Evolutionary conservation across 2,113 vertebrate genomes (phyloP), one percentile per base, ranked within the genome.

Genomic region (Brachypteracias leptosomus): DNA sequence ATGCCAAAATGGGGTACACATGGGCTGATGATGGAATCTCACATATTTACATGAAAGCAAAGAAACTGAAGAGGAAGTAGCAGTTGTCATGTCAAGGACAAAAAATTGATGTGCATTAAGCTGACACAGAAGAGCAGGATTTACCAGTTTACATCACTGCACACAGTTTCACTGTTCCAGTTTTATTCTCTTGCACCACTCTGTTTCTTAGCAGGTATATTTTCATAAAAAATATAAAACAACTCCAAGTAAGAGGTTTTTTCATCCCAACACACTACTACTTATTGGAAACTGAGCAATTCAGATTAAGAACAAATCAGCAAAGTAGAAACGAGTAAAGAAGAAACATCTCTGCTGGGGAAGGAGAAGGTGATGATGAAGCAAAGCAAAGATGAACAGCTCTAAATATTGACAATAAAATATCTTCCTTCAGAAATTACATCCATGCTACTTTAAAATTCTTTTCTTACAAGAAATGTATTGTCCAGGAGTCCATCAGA

Each of bases 391-490:
- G 19, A 74, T 38, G 11, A 94, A 72, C 24, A 88, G 21, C 16
- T 79, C 38, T 90, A 71, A 91, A 84, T 33, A 77, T 0, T 42
- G 38, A 59, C 16, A 52, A 51, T 77, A 38, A 61, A 74, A 7
- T 25, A 2, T 52, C 57, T 51, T 49, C 28, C 72, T 79, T 67
- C 59, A 90, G 61, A 75, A 87, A 57, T 25, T 49, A 46, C 31
- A 67, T 24, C 11, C 29, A 19, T 33, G 17, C 31, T n/a, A 74
- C 58, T 78, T 57, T 7, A 31, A 68, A 33, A n/a, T 36, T 31
- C 28, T 35, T 63, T 31, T 42, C 11, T 79, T 38, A 51, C 0
- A 0, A 78, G 42, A 29, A 66, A 61, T 13, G 5, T 33, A 55
- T 15, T 42, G 28, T 58, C 47, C 38, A 51, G 46, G 16, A 81